Conservation (phyloP, 2,797 vertebrate genomes). For the Hydrolagus colliei region DNA sequence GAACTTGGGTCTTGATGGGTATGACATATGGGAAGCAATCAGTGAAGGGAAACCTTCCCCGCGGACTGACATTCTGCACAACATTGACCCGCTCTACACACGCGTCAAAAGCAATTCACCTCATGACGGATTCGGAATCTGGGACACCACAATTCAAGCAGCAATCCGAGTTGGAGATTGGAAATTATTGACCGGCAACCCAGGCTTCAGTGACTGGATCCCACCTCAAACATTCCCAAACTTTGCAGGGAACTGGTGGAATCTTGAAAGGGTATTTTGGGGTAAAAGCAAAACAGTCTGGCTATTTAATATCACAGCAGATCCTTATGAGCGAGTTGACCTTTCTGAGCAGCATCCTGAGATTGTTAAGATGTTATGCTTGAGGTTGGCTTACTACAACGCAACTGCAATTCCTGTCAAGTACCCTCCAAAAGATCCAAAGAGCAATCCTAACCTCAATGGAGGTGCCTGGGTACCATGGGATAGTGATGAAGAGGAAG, state of each 20-base stretch:
- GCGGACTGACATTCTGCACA: slow-evolving; percentile 87
- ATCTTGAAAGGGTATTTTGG: slow-evolving; percentile 75
- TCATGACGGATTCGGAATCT: slow-evolving; percentile 85
- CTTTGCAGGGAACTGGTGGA: slow-evolving; percentile 73
- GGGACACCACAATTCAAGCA: slow-evolving; percentile 89
- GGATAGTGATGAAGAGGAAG: slow-evolving; percentile 73
- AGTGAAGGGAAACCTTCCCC: slow-evolving; percentile 87
- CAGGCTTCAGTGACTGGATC: slow-evolving; percentile 89
- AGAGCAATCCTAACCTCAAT: slow-evolving; percentile 86
- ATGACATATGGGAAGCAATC: slow-evolving; percentile 90
- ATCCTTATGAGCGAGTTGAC: slow-evolving; percentile 88
- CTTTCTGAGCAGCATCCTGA: slow-evolving; percentile 74
- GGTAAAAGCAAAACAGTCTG: slow-evolving; percentile 81
- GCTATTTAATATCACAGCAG: slow-evolving; percentile 93
- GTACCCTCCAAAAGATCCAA: slow-evolving; percentile 84
- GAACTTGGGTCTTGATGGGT: slow-evolving; percentile 79
- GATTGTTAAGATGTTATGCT: slow-evolving; percentile 79
- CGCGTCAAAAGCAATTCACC: slow-evolving; percentile 87
- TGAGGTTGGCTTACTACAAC: slow-evolving; percentile 77
- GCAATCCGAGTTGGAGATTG: slow-evolving; percentile 85
- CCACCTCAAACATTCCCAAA: slow-evolving; percentile 90
- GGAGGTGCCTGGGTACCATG: slow-evolving; percentile 95
- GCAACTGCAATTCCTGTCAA: slow-evolving; percentile 83
- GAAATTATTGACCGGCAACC: slow-evolving; percentile 90
- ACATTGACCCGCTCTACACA: slow-evolving; percentile 88